These are phyloP conservation scores for Hemicentrotus pulcherrimus DNA, from an alignment of 35 echinoderm and acorn worm genomes.

Conservation along the genomic window DNA sequence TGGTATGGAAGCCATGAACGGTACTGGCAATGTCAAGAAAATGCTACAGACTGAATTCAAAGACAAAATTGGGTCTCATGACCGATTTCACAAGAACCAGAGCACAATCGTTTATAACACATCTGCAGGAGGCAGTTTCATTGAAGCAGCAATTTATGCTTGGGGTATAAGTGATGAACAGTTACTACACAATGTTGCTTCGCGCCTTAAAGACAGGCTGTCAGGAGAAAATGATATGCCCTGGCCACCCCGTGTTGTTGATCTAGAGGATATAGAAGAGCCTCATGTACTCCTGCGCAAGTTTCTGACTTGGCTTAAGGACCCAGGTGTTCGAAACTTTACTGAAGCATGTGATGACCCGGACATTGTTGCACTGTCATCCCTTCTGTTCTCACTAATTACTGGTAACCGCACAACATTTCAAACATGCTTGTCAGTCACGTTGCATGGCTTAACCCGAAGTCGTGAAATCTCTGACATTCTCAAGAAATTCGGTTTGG, in stretches of 20 bases:
- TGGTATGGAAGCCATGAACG: background rate
- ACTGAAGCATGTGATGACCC: slow-evolving; percentile 33
- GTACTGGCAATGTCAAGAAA: slow-evolving; percentile 46
- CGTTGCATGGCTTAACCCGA: slow-evolving; percentile 51
- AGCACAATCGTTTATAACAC: slow-evolving; percentile 55
- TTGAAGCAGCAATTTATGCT: slow-evolving; percentile 55
- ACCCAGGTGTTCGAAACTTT: background rate
- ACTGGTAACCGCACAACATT: slow-evolving; percentile 46
- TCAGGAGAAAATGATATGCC: background rate
- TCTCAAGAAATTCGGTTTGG: slow-evolving; percentile 44
- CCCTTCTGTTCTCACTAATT: slow-evolving; percentile 22
- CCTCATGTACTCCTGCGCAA: slow-evolving; percentile 2
- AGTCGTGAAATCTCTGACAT: slow-evolving; percentile 52
- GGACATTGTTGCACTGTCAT: background rate
- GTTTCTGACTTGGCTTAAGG: slow-evolving; percentile 46
- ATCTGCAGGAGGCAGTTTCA: slow-evolving; percentile 34
- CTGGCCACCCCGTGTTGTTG: slow-evolving; percentile 41
- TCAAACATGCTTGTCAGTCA: slow-evolving; percentile 32
- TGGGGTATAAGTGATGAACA: slow-evolving; percentile 56
- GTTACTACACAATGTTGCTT: slow-evolving; percentile 41
- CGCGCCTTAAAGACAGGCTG: background rate
- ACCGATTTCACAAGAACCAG: slow-evolving; percentile 45
- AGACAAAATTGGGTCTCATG: slow-evolving; percentile 57
- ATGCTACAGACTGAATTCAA: slow-evolving; percentile 54
- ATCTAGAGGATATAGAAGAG: slow-evolving; percentile 40